Evolutionary conservation across 2,888 invertebrate genomes (phyloP), one percentile per base, ranked within the genome.

Genomic region (Steinernema hermaphroditum): DNA sequence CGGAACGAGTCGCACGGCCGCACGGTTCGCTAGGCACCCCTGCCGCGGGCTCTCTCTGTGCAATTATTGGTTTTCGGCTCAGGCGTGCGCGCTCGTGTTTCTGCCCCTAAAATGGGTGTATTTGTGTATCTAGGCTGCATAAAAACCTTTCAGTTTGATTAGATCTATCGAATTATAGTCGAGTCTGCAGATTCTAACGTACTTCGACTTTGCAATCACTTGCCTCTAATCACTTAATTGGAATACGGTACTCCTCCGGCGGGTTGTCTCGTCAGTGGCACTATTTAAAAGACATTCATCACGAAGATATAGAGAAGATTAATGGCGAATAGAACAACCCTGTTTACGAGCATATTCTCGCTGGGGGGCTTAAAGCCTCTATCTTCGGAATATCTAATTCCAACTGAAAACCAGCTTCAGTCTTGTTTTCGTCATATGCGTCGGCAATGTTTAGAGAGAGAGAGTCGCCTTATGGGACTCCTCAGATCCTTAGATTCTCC

Each of bases 31-130:
- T 24, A 24, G 34, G 29, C 62, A 16, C 27, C 16, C 29, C 62
- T 14, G 62, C 62, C 6, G 29, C 29, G 62, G 62, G 62, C 62
- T 62, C 62, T 24, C 62, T 22, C 62, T 62, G 62, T 16, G 24
- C 62, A 27, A 34, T 62, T 62, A 62, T 62, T 62, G 62, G 62
- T 62, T 62, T 62, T 62, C 27, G 62, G 62, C 62, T 62, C 27
- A 62, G 62, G 27, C 16, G 29, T 14, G 34, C n/a, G 46, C 16
- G 22, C n/a, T 22, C 22, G 22, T 12, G n/a, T 62, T 62, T 62
- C 14, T 22, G n/a, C 62, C 27, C 6, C 46, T 46, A n/a, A 27
- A 12, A 27, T 62, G 29, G 16, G 22, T 22, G 22, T 9, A 62
- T 34, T 16, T 32, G 29, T 54, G 62, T 9, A 8, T 62, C 27